phyloP scores from a whole-genome alignment of 2,888 invertebrate genomes.

The Seira ritae region DNA sequence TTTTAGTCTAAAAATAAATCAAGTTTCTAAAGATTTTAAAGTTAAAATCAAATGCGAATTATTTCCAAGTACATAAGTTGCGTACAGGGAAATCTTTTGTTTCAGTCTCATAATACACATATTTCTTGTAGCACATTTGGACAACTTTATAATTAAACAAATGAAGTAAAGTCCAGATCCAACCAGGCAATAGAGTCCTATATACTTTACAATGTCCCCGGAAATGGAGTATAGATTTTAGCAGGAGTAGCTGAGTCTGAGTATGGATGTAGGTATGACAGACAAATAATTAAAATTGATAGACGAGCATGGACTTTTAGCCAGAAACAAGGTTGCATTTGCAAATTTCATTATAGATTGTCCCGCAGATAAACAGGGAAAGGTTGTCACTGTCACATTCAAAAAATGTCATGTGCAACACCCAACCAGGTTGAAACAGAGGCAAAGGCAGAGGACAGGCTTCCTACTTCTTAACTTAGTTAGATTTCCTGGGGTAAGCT shows the following conservation, averaged over 20 bases:
- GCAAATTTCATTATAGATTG: constrained; percentile 4
- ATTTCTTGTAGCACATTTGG: too few relatives aligned
- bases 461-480: not conserved
- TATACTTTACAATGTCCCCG: too few relatives aligned
- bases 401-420: not conserved
- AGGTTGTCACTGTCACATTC: not conserved
- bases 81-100: too few relatives aligned
- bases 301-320: not conserved
- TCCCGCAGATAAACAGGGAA: not conserved
- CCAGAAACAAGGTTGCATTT: not conserved
- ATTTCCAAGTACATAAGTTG: too few relatives aligned
- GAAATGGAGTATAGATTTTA: not conserved
- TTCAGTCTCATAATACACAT: too few relatives aligned
- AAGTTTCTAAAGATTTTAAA: too few relatives aligned
- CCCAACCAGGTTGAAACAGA: too few relatives aligned
- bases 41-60: too few relatives aligned
- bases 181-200: too few relatives aligned
- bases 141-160: constrained; percentile 2
- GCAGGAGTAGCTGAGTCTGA: not conserved
- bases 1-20: too few relatives aligned
- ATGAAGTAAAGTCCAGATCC: not conserved
- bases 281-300: constrained; percentile 14
- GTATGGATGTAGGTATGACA: not conserved
- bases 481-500: too few relatives aligned
- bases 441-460: not conserved